Evolutionary conservation across 2,113 vertebrate genomes (phyloP).

Genomic region (Cyanoliseus patagonus): DNA sequence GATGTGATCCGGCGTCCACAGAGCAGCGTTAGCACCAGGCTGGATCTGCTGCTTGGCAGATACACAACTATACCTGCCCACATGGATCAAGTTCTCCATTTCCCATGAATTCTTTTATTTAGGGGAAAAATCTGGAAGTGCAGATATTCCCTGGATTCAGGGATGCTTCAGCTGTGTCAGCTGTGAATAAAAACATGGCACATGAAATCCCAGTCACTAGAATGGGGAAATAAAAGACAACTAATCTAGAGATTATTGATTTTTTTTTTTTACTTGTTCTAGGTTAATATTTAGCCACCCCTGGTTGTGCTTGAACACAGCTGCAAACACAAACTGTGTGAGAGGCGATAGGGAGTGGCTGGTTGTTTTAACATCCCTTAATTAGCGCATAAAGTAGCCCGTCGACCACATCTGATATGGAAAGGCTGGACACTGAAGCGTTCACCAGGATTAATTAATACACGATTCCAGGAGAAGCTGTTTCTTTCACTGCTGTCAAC

Average conservation of each 20-base stretch:
- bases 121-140: not conserved
- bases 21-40: not conserved
- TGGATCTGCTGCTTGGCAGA: not conserved
- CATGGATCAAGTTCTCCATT: not conserved
- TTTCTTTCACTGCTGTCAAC: not conserved
- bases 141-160: not conserved
- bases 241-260: not conserved
- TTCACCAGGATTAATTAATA: not conserved
- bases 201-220: not conserved
- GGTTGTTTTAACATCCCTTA: conserved; percentile 44
- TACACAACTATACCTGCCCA: not conserved
- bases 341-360: not conserved
- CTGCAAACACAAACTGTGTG: conserved; percentile 2
- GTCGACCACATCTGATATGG: not conserved
- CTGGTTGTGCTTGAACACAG: not conserved
- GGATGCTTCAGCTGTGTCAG: not conserved
- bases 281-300: not conserved
- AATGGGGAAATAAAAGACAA: not conserved
- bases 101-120: not conserved
- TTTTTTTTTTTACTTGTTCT: not conserved
- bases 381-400: conserved; percentile 37
- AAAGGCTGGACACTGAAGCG: not conserved
- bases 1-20: not conserved
- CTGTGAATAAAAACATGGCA: not conserved
- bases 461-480: conserved; percentile 23